Conservation (phyloP, 2,113 vertebrate species). For the Anarrhichthys ocellatus region DNA sequence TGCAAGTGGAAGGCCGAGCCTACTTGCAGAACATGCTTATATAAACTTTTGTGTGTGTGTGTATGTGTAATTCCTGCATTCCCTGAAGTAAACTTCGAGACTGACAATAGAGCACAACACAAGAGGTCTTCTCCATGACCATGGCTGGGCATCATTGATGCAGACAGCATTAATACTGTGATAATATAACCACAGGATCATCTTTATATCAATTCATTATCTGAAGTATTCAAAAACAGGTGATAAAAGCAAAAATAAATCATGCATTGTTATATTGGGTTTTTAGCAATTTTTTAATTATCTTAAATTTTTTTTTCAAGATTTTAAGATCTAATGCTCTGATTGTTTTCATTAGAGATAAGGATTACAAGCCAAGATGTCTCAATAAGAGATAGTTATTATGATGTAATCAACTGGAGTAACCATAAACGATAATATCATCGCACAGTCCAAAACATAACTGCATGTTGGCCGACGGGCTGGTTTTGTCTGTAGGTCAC, state of each 20-base stretch:
- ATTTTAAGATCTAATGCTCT: not conserved
- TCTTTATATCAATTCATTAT: not conserved
- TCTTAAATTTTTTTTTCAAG: not conserved
- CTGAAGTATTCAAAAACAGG: not conserved
- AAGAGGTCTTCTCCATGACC: not conserved
- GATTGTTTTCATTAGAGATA: no score
- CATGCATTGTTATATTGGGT: not conserved
- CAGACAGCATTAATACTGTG: not conserved
- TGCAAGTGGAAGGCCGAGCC: not conserved
- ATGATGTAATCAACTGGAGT: not conserved
- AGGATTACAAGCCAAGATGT: not conserved
- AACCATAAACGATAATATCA: not conserved
- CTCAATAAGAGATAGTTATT: not conserved
- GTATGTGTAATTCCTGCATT: not conserved
- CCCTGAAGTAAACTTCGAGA: not conserved
- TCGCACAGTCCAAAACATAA: not conserved
- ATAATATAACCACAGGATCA: not conserved
- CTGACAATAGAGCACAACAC: not conserved
- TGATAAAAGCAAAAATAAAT: not conserved
- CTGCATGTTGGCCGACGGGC: not conserved
- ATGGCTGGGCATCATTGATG: not conserved
- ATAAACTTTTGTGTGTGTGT: not conserved
- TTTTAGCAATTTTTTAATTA: not conserved
- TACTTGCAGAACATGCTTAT: not conserved
- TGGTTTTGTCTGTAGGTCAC: conserved; percentile 6